Percentiles rank a stretch among this genome's conserved stretches.
Conservation (phyloP, 2,113 vertebrate species). For the Callipepla squamata region DNA sequence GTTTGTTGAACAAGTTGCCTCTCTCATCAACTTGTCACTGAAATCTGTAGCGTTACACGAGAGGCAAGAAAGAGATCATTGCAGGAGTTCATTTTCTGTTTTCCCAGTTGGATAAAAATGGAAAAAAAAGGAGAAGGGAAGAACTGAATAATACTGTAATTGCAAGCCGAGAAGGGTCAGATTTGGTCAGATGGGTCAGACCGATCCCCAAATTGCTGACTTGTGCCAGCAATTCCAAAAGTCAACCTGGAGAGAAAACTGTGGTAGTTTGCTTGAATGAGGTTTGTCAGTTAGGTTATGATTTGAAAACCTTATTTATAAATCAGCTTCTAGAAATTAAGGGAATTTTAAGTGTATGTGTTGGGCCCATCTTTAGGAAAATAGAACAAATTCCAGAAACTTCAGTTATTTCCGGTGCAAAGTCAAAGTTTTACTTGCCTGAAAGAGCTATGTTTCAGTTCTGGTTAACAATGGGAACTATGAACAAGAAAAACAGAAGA, state of each 20-base stretch:
- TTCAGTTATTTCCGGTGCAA: not conserved
- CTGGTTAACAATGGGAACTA: not conserved
- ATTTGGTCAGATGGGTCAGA: not conserved
- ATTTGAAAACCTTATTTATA: not conserved
- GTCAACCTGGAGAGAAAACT: rapidly evolving
- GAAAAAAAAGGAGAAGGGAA: not conserved
- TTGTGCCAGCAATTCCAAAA: not conserved
- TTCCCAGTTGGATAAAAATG: not conserved
- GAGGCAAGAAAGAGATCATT: not conserved
- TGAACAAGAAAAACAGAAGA: slow-evolving; percentile 29
- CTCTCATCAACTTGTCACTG: not conserved
- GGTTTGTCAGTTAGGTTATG: not conserved
- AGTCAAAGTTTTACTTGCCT: slow-evolving; percentile 13
- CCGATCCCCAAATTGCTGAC: not conserved
- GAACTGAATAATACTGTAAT: not conserved
- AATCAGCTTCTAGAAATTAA: not conserved
- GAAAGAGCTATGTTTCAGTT: not conserved
- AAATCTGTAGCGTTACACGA: not conserved
- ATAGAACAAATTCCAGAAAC: not conserved
- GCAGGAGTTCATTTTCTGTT: not conserved
- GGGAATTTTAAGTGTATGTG: not conserved
- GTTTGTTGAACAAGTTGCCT: not conserved
- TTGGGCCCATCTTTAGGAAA: not conserved
- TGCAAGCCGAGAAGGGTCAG: not conserved
- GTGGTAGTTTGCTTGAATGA: not conserved